Percentiles rank a stretch among this genome's conserved stretches.
Conservation (phyloP, 1,140 invertebrate species). For the Polypedilum vanderplanki region DNA sequence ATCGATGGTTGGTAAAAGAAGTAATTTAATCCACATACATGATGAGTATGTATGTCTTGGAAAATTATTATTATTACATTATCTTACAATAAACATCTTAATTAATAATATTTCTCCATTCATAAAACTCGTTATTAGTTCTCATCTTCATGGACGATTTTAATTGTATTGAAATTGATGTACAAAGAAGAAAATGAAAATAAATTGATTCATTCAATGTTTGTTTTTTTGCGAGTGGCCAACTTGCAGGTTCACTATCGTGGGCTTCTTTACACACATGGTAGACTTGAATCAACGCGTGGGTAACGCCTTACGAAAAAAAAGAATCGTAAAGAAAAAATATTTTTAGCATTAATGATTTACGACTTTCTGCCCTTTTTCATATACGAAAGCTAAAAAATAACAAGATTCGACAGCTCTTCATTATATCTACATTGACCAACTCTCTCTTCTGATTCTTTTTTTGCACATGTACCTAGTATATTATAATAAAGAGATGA, state of each 20-base stretch:
- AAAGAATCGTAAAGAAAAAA: not conserved
- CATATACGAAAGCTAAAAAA: not conserved
- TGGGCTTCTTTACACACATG: no score
- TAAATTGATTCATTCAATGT: conserved; percentile 18
- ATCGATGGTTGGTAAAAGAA: no score
- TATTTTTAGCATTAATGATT: conserved; percentile 3
- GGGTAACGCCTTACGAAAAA: conserved; percentile 14
- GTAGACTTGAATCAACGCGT: not conserved
- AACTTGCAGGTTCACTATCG: no score
- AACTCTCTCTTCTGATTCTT: not conserved
- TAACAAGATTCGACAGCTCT: not conserved
- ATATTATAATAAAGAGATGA: no score
- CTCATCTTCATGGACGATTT: no score
- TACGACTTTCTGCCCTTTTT: conserved; percentile 21
- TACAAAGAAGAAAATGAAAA: not conserved
- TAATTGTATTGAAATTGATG: no score
- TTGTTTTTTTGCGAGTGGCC: no score
- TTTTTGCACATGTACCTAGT: not conserved
- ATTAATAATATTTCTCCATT: conserved; percentile 14
- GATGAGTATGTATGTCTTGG: no score
- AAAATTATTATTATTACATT: not conserved
- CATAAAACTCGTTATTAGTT: not conserved
- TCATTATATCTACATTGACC: not conserved
- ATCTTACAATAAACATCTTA: conserved; percentile 25
- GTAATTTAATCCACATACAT: no score